Evolutionary conservation across 1,140 invertebrate species (phyloP).

Genomic region (Drosophila melanica): DNA sequence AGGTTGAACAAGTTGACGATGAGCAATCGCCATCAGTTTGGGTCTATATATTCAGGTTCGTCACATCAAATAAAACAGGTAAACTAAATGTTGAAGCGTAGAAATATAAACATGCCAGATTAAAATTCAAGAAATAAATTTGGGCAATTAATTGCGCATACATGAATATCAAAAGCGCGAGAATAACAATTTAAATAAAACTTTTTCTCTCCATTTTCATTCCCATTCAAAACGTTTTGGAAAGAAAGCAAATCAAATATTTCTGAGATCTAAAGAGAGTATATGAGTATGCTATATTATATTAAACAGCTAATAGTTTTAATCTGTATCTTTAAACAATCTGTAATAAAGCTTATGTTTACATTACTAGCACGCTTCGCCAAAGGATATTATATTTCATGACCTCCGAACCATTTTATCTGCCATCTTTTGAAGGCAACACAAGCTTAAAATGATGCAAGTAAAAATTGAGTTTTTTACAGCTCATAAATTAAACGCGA

Average conservation of each 20-base stretch:
- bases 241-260: not conserved
- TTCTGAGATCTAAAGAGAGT: not conserved
- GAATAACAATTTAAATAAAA: constrained; percentile 4
- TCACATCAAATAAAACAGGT: constrained; percentile 1
- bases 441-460: constrained; percentile 18
- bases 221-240: not conserved
- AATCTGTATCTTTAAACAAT: not conserved
- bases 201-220: not conserved
- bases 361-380: not conserved
- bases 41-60: not conserved
- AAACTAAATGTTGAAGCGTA: not conserved
- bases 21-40: constrained; percentile 17
- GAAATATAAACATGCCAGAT: not conserved
- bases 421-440: not conserved
- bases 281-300: not conserved
- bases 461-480: constrained; percentile 70
- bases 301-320: not conserved
- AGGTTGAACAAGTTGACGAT: constrained; percentile 17
- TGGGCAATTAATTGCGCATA: constrained; percentile 16
- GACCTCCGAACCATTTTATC: not conserved
- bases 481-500: constrained; percentile 73
- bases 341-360: not conserved
- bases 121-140: constrained; percentile 12
- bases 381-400: not conserved
- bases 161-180: not conserved